Percentiles rank a stretch among this genome's conserved stretches.
These are phyloP conservation scores for Drosophila repletoides DNA, from an alignment of 1,140 invertebrate genomes.

Conservation along the genomic window DNA sequence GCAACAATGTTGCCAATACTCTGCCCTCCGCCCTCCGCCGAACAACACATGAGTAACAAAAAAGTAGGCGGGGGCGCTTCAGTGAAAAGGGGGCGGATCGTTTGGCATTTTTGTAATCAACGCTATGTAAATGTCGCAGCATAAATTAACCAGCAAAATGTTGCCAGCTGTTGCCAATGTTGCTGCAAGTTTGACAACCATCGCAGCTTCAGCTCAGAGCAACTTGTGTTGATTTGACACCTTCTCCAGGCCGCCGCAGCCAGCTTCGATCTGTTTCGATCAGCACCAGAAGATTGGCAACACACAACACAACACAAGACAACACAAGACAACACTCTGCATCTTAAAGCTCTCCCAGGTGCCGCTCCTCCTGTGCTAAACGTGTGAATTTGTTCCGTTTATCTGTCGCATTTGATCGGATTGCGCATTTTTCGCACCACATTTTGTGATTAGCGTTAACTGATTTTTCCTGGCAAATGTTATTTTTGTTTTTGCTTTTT, in stretches of 20 bases:
- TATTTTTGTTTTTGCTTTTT: no score
- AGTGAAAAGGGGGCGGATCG: conserved; percentile 36
- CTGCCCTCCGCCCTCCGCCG: no score
- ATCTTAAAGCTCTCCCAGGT: not conserved
- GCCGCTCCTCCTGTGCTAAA: conserved; percentile 6
- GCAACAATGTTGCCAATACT: conserved; percentile 19
- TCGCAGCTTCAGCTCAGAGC: no score
- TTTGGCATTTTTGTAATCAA: conserved; percentile 77
- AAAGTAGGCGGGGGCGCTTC: not conserved
- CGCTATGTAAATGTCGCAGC: conserved; percentile 74
- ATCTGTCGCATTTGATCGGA: conserved; percentile 45
- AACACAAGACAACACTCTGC: no score
- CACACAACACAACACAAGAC: no score
- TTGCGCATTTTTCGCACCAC: conserved; percentile 41
- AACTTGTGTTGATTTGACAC: conserved; percentile 68
- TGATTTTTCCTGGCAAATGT: conserved; percentile 66
- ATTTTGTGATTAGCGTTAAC: conserved; percentile 51
- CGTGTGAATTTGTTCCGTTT: conserved; percentile 38
- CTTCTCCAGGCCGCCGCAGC: no score
- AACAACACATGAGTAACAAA: conserved; percentile 8
- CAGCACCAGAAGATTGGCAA: no score
- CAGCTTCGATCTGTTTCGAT: no score
- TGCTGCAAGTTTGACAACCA: conserved; percentile 47
- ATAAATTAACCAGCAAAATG: conserved; percentile 70
- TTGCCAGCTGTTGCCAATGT: conserved; percentile 38